Evolutionary conservation across 2,113 vertebrate species (phyloP).

Genomic region (Lutjanus erythropterus): DNA sequence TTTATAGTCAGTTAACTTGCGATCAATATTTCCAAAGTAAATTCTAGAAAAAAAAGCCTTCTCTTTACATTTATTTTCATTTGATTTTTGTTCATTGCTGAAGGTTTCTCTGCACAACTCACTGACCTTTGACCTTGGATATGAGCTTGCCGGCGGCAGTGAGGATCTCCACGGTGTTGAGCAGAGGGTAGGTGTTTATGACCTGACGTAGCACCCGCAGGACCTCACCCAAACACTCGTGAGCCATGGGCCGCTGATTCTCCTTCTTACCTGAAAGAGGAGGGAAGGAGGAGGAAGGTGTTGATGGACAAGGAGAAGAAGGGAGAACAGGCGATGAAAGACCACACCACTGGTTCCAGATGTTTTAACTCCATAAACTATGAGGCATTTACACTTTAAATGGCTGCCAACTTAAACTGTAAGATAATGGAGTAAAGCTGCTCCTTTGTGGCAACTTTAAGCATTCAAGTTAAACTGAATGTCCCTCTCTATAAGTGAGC

Average conservation of each 20-base stretch:
- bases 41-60: not conserved
- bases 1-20: too few relatives aligned
- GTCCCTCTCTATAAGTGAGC: too few relatives aligned
- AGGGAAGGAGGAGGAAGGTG: not conserved
- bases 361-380: not conserved
- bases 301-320: not conserved
- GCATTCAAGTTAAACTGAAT: too few relatives aligned
- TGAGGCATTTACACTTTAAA: not conserved
- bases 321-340: not conserved
- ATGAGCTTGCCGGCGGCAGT: conserved; percentile 95
- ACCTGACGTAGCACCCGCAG: conserved; percentile 92
- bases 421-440: too few relatives aligned
- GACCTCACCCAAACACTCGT: conserved; percentile 93
- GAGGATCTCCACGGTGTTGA: conserved; percentile 96
- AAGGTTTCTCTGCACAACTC: too few relatives aligned
- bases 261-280: conserved; percentile 88
- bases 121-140: conserved; percentile 94
- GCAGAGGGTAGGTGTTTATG: conserved; percentile 92
- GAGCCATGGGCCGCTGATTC: conserved; percentile 88
- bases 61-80: not conserved
- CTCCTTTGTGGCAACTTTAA: too few relatives aligned
- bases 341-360: not conserved
- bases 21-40: not conserved
- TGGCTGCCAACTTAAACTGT: too few relatives aligned
- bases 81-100: not conserved